Evolutionary conservation across 2,113 vertebrate genomes (phyloP), one percentile per base, ranked within the genome.

Genomic region (Rhabdornis inornatus): DNA sequence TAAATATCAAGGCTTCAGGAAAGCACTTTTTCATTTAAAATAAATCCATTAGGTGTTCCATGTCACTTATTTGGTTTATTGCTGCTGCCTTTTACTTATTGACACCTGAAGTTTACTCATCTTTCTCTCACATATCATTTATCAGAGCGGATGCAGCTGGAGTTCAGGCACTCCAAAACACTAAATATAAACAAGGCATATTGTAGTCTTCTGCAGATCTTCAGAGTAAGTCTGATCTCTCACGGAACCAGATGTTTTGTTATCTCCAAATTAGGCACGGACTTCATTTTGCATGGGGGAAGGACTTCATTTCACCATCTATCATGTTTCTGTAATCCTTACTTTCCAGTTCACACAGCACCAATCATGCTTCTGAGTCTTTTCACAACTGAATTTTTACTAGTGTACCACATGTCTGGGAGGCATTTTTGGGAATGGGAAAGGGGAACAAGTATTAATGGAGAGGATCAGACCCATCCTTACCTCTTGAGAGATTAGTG

Each of bases 221-320:
- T 83, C 61, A 94, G 87, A 66, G 37, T 76, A 87, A 94, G 87
- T 95, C 72, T 88, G 94, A 94, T 95, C 91, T 89, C 74, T 95
- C 70, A 94, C 21, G 9, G 72, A 91, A 84, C 83, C 95, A 98
- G 93, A 97, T 96, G 89, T 96, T 97, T 97, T 91, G 49, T 83
- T 94, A 95, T 96, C 96, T 95, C 75, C 94, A 97, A 95, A 97
- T 94, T 96, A 98, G 92, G 47, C 77, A 95, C 3, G 90, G 91
- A 80, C 92, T 96, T 97, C 59, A 89, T 84, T 95, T 96, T n/a
- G 44, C 75, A 89, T 17, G 65, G 55, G 83, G 94, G n/a, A 95
- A 90, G 86, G 74, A 91, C 95, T 97, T 97, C 74, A 94, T 95
- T 78, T 96, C 95, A 97, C 84, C 83, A 96, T 96, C 79, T 93